Base-by-base conservation (phyloP, 2,797 vertebrate genomes). In the Echeneis naucrates region DNA sequence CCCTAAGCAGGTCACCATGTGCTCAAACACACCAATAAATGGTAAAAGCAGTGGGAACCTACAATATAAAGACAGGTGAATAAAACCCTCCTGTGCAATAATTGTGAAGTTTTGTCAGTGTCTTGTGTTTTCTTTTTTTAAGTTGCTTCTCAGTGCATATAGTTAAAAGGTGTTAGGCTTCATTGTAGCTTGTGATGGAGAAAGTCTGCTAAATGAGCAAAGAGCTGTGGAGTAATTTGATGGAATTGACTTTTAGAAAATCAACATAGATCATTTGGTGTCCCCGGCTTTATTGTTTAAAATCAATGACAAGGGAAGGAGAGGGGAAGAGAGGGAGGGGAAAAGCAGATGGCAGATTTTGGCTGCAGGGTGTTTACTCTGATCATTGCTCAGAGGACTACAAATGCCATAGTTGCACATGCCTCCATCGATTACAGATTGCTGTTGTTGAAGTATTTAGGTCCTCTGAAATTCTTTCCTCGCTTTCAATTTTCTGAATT, bases 281-380 rank as follows among this genome's bases (percentile, higher is more conserved):
- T 77, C 62, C 14, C 0, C 11, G 32, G 47, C 78, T 80, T 80
- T 67, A 48, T 70, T 69, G 60, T 63, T 61, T 3, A 74, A 74
- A 73, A 84, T 87, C 80, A 75, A 83, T 88, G 55, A 65, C 68
- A 63, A 68, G 68, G 33, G 33, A 61, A 37, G 38, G 37, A 67
- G 61, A 24, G 11, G 11, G 26, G 35, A 66, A 51, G 30, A 26
- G 68, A 53, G 30, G 26, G 68, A 53, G 21, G 62, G 17, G 37
- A 44, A 45, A 53, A 30, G 64, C 78, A 79, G 66, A 60, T 78
- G 66, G 50, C 33, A n/a, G 44, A 11, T 55, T 82, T 74, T 78
- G 69, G 64, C 60, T 56, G 37, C 40, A 16, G 53, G 57, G 53
- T 42, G 33, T 6, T 61, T 38, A 42, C 48, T 85, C 68, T 50